phyloP scores from a whole-genome alignment of 2,113 vertebrate genomes.

The Callaeas wilsoni region DNA sequence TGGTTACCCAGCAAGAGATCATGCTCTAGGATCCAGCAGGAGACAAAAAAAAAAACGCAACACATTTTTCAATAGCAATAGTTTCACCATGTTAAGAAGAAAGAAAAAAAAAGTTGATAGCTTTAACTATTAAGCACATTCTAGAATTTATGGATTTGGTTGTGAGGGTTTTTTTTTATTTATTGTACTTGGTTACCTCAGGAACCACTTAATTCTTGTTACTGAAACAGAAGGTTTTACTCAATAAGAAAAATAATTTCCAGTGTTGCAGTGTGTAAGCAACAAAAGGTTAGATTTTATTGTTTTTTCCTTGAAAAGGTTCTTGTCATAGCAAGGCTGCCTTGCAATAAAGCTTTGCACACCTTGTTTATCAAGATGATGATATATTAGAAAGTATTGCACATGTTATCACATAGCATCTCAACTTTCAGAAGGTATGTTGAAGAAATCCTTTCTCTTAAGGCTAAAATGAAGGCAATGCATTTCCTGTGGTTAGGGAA shows the following conservation, averaged over 20 bases:
- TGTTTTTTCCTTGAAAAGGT: background rate
- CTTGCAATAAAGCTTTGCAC: background rate
- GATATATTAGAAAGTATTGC: background rate
- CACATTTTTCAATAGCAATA: background rate
- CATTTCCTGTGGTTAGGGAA: background rate
- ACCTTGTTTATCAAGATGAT: constrained; percentile 5
- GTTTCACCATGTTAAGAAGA: background rate
- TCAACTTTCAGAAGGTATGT: background rate
- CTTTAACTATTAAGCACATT: background rate
- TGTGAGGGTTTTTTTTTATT: background rate
- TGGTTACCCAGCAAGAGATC: background rate
- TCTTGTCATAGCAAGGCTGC: background rate
- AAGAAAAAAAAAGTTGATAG: background rate
- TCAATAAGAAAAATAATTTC: background rate
- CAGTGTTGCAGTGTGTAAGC: background rate
- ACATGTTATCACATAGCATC: background rate
- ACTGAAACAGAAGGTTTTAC: background rate
- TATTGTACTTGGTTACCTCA: background rate
- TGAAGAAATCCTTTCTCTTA: background rate
- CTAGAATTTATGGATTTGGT: background rate
- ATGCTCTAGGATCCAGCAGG: background rate
- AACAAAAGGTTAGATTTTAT: background rate
- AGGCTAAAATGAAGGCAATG: background rate
- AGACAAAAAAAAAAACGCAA: background rate
- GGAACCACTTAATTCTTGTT: background rate